Percentiles rank a stretch among this genome's conserved stretches.
These are phyloP conservation scores for Prorops nasuta DNA, from an alignment of 1,140 invertebrate genomes.

Conservation along the genomic window DNA sequence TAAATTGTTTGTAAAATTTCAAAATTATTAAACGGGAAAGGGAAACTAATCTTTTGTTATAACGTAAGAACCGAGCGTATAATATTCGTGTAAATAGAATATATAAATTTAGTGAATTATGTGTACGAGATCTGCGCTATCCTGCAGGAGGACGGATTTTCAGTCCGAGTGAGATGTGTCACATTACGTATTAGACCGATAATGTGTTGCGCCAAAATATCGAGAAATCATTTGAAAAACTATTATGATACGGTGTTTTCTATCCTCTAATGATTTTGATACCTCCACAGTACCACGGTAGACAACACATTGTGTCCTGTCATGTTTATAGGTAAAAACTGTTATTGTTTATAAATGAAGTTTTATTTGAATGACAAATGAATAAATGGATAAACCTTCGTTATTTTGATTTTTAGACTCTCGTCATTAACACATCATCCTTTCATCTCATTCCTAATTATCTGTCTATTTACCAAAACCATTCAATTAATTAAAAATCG, in stretches of 20 bases:
- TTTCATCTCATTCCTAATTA: no score
- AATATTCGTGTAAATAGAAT: conserved; percentile 56
- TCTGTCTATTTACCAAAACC: no score
- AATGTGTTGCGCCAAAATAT: conserved; percentile 32
- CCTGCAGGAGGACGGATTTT: conserved; percentile 31
- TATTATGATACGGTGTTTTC: conserved; percentile 41
- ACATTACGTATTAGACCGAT: conserved; percentile 45
- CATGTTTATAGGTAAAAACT: conserved; percentile 42
- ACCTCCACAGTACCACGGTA: conserved; percentile 39
- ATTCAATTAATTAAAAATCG: no score
- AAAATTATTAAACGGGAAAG: conserved; percentile 30
- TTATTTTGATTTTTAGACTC: conserved; percentile 22
- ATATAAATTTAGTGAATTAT: conserved; percentile 46
- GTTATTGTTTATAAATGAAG: conserved; percentile 48
- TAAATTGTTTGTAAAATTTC: conserved; percentile 44
- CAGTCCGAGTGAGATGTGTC: conserved; percentile 46
- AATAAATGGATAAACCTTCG: conserved; percentile 50
- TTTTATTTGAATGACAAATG: conserved; percentile 47
- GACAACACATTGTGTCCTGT: conserved; percentile 36
- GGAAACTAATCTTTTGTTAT: conserved; percentile 35
- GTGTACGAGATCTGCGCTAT: conserved; percentile 35
- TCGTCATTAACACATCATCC: no score
- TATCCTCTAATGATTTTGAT: conserved; percentile 51
- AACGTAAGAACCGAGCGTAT: conserved; percentile 43
- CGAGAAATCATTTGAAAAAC: conserved; percentile 33